Evolutionary conservation across 2,797 vertebrate species (phyloP), one percentile per base, ranked within the genome.

Genomic region (Propithecus perrieri): DNA sequence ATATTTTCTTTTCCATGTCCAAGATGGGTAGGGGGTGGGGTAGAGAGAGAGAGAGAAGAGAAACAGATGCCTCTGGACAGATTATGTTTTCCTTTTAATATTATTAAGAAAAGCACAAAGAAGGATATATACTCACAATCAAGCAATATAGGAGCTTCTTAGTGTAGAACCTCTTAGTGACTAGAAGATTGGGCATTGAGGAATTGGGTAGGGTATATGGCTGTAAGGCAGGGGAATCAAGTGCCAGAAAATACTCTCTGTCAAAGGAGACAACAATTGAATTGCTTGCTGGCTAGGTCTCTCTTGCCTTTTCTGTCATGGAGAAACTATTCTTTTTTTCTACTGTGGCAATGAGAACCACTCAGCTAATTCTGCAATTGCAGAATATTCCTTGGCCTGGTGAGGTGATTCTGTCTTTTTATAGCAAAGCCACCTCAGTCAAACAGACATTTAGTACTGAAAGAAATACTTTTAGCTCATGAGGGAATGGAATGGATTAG

Each of bases 401-500:
- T 91, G 30, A 85, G 12, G n/a, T 76, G 63, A 79, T 91, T 55
- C 59, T 50, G 53, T 75, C 55, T 90, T 38, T 91, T 85, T 75
- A 80, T 9, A 59, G 35, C 91, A 79, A 83, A 85, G 28, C 83
- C 24, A 46, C 15, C 78, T 79, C 78, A 80, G 78, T 81, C 28
- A 74, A 63, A 50, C 74, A 95, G 90, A 35, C 86, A 74, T 38
- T 93, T 91, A 43, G 53, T 95, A 89, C 75, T 83, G 53, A 86
- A 89, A 83, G 59, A 96, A 96, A 74, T 28, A 30, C 61, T 96
- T 22, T 85, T 78, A 48, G 15, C 91, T 96, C 46, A 92, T 35
- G 74, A 94, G 41, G 20, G 61, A 55, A 69, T 69, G 55, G 48
- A 75, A 61, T 74, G 79, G 57, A 46, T 92, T 35, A 65, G 18